Percentiles rank a stretch among this genome's conserved stretches.
Conservation (phyloP, 2,888 invertebrate genomes). For the Aspidapion aeneum region DNA sequence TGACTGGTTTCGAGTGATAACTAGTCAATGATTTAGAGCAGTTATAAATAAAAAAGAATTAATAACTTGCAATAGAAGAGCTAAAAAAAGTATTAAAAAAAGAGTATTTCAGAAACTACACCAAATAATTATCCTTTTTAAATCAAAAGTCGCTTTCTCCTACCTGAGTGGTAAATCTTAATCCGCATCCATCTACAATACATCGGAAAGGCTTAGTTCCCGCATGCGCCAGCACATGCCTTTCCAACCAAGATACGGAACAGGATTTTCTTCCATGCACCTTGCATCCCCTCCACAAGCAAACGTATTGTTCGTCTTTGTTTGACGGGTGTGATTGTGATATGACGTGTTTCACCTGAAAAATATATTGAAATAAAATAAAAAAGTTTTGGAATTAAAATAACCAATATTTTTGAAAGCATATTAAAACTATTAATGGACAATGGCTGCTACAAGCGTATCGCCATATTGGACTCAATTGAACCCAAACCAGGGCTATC, state of each 20-base stretch:
- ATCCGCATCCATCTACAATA: constrained; percentile 92
- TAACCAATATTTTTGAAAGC: background rate
- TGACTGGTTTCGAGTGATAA: no score
- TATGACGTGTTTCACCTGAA: constrained; percentile 77
- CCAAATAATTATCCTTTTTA: no score
- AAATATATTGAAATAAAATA: constrained; percentile 33
- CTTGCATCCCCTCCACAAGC: constrained; percentile 92
- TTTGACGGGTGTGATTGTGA: constrained; percentile 62
- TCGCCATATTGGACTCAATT: no score
- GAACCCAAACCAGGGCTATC: no score
- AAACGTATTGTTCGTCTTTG: constrained; percentile 71
- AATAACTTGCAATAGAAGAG: no score
- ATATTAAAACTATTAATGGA: no score
- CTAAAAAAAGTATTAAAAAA: no score
- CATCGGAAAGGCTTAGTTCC: constrained; percentile 92
- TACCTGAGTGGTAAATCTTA: constrained; percentile 84
- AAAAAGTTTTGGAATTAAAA: background rate
- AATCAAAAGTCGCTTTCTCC: no score
- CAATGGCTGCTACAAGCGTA: no score
- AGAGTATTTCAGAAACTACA: no score
- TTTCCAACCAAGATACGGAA: constrained; percentile 88
- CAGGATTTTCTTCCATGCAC: constrained; percentile 91
- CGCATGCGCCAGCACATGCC: constrained; percentile 89
- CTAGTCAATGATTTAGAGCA: no score
- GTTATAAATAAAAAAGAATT: no score